Base-by-base conservation (phyloP, 1,140 invertebrate species). In the Glossosoma conforme region DNA sequence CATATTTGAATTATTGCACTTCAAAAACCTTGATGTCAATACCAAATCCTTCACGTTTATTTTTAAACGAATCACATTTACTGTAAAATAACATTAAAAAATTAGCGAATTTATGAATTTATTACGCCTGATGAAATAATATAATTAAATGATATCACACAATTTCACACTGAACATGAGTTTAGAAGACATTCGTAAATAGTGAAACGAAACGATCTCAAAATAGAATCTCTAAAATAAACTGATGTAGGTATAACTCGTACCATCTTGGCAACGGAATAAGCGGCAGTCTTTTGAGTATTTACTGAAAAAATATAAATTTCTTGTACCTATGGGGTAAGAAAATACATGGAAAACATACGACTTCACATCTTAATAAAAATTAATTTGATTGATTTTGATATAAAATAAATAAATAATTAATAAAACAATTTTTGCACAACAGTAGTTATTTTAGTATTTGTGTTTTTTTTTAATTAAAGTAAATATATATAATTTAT, bases 1-100 rank as follows among this genome's bases (percentile, higher is more conserved):
- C 79, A 82, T 80, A 45, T 63, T 58, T 28, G 22, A 30, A 28
- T 3, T 38, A 19, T 19, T 20, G 14, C n/a, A 42, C 4, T 22
- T 11, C 21, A 13, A 24, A 44, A 30, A 44, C 3, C 6, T 44
- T 4, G 10, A 8, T 30, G 4, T 30, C 14, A 21, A 42, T 32
- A 40, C 22, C 22, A 22, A 44, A 52, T 28, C n/a, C n/a, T n/a
- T n/a, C n/a, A n/a, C n/a, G n/a, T n/a, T n/a, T n/a, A n/a, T n/a
- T n/a, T n/a, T n/a, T n/a, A 1, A 42, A 17, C 13, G 22, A 42
- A 33, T 20, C 6, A 41, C 21, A 13, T 13, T 35, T 44, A 28
- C 21, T 21, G 33, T 11, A 28, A 28, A 28, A 8, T 28, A 8
- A 28, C 6, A 28, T 8, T 28, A 28, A 28, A 28, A 6, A 28